Base-by-base conservation (phyloP, 2,888 invertebrate species). In the Trichogramma evanescens region DNA sequence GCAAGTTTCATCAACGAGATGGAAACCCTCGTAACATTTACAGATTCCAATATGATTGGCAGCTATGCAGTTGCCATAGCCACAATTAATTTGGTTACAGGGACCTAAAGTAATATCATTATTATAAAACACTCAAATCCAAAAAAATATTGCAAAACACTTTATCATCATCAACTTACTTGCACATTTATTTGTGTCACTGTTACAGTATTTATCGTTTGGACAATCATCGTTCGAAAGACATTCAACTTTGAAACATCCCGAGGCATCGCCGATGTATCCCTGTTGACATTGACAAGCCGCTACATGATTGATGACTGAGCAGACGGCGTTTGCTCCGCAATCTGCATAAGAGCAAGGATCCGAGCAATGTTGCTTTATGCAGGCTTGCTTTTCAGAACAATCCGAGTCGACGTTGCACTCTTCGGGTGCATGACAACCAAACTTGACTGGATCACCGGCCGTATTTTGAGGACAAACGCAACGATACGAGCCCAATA, bases 161-260 rank as follows among this genome's bases (percentile, higher is more conserved):
- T 51, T 26, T 26, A 26, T 26, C 26, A 26, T 26, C 26, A 9
- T 45, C 2, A 45, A 6, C 83, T 81, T 81, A 87, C 88, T 89
- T 68, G 86, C 82, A 73, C 91, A 93, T 78, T 90, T 91, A 74
- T 92, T 90, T 54, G 81, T 86, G 68, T 84, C 84, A 4, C 79
- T 76, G 71, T 92, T 89, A 71, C 94, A 94, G 67, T 85, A 85
- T 76, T 88, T 89, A 64, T 91, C 89, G 43, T 72, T 76, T 4
- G 88, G 79, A 71, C 94, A 94, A 68, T 93, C 92, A 46, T 83
- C 82, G 72, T 89, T 84, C 50, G 84, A 84, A 2, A 89, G 80
- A 76, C 94, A 95, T 79, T 94, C 93, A 3, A 93, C 94, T 78
- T 89, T 90, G 75, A 91, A 93, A 72, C 93, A 94, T 44, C 94